Base-by-base conservation (phyloP, 2,797 vertebrate species). In the Moxostoma hubbsi region DNA sequence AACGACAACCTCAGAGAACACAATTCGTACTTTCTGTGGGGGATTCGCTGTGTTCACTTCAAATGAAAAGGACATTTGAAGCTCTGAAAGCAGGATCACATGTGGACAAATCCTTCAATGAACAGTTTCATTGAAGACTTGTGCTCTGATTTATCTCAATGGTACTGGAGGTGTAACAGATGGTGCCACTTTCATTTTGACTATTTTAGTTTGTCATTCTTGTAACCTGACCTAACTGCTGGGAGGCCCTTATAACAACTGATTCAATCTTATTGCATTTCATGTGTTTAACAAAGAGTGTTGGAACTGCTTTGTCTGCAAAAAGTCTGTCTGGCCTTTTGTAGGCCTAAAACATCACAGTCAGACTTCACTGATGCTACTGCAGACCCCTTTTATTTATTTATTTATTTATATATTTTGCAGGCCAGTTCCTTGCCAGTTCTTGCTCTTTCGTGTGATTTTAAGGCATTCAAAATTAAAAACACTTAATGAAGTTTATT, bases 221-320 rank as follows among this genome's bases (percentile, higher is more conserved):
- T 61, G 75, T 57, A 54, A 63, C 65, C 87, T 86, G 68, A 83
- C 83, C 66, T 65, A 11, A 7, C 36, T n/a, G 16, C 6, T 50
- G 18, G 8, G 18, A 5, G 46, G 5, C 51, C 13, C 43, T 55
- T 46, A 18, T 12, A 7, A 0, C 24, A 24, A 24, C 24, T 24
- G 24, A 24, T 24, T 24, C 1, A 24, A 24, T 24, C 24, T 24
- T 24, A 24, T 9, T 11, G 16, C 18, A 6, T 11, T 36, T 18
- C 59, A 12, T 6, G 12, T 24, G 36, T 18, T 24, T 3, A 36
- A 9, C 51, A 58, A 63, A 24, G 18, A 24, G 18, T 24, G 18
- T 24, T 24, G 18, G 1, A 24, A 24, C 18, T 24, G 18, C 18
- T n/a, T n/a, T n/a, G n/a, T n/a, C n/a, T n/a, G n/a, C n/a, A n/a